Evolutionary conservation across 2,113 vertebrate genomes (phyloP).

Genomic region (Lutjanus erythropterus): DNA sequence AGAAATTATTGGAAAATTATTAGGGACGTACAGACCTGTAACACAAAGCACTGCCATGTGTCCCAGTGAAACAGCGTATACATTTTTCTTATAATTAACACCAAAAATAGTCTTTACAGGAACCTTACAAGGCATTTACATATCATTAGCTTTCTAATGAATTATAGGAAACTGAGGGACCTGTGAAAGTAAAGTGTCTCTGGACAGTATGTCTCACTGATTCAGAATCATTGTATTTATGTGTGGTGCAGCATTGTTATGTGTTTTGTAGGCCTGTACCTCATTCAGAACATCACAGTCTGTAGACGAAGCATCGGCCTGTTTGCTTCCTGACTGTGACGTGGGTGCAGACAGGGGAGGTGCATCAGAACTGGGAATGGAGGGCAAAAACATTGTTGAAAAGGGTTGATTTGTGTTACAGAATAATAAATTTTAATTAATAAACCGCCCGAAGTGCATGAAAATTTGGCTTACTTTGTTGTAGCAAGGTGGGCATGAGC

Average conservation of each 20-base stretch:
- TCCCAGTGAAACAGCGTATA: too few species aligned
- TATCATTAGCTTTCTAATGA: neutral
- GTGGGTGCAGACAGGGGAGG: slow-evolving; percentile 27
- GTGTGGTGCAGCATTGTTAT: neutral
- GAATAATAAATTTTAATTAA: neutral
- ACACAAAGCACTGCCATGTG: neutral
- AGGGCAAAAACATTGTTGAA: neutral
- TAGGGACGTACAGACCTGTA: neutral
- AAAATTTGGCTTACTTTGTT: slow-evolving; percentile 57
- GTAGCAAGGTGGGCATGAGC: neutral
- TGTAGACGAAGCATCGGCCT: neutral
- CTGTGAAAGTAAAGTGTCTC: neutral
- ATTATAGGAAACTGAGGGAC: neutral
- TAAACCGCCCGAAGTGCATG: neutral
- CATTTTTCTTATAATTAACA: too few species aligned
- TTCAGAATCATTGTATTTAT: neutral
- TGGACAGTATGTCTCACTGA: neutral
- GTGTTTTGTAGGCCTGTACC: slow-evolving; percentile 26
- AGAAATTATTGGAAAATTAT: neutral
- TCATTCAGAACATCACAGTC: slow-evolving; percentile 27
- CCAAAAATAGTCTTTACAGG: neutral
- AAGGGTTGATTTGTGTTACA: neutral
- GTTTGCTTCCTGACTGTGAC: neutral
- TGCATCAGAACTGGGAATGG: slow-evolving; percentile 30
- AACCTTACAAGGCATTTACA: neutral